These are phyloP conservation scores for Cotesia chilonis DNA, from an alignment of 1,140 invertebrate species.

Conservation along the genomic window DNA sequence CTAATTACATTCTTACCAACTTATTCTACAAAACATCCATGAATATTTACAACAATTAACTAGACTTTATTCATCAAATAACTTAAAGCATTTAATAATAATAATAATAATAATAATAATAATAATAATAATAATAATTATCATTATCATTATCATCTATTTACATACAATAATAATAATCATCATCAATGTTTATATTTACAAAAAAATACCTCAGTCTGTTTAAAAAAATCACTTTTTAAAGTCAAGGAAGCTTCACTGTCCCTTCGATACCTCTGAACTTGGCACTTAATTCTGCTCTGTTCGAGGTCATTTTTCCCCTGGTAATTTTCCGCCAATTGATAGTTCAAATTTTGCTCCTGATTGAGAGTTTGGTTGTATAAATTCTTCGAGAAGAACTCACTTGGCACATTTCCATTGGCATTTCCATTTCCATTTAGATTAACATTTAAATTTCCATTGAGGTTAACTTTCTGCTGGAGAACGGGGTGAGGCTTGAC, in stretches of 20 bases:
- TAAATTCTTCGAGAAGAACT: no score
- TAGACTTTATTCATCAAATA: no score
- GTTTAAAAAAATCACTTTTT: constrained; percentile 11
- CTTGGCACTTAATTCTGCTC: constrained; percentile 20
- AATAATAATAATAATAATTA: no score
- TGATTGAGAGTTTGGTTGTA: background rate
- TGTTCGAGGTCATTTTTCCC: constrained; percentile 10
- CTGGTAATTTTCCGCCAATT: background rate
- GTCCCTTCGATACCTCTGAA: constrained; percentile 24
- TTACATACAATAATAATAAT: constrained; percentile 2
- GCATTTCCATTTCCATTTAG: no score
- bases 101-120: no score
- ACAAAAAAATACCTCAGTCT: background rate
- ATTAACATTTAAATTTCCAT: no score
- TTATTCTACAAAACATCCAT: no score
- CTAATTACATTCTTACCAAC: no score
- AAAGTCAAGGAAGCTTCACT: constrained; percentile 13
- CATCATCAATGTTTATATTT: constrained; percentile 6
- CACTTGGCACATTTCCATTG: no score
- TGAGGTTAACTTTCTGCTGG: constrained; percentile 13
- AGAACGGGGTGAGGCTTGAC: background rate
- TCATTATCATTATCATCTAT: background rate
- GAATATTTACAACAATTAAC: no score
- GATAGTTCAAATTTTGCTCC: background rate
- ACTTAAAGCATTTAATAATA: no score